Conservation (phyloP, 2,797 vertebrate species). For the Coregonus sp. region DNA sequence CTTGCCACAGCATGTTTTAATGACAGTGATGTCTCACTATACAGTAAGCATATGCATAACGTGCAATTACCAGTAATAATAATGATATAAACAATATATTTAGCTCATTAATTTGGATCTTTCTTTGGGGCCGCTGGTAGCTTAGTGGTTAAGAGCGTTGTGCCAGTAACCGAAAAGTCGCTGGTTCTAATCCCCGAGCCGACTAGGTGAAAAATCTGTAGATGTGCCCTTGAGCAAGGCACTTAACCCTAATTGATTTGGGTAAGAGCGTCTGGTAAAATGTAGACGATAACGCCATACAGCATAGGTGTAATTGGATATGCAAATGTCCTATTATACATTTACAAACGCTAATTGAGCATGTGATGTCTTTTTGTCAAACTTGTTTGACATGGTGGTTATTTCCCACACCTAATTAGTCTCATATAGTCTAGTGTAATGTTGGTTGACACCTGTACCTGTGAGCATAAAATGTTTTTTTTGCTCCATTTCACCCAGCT, state of each 20-base stretch:
- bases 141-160: too few species aligned
- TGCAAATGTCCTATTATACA: conserved; percentile 33
- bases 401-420: neutral
- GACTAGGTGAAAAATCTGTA: too few species aligned
- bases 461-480: neutral
- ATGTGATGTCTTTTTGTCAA: neutral
- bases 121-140: neutral
- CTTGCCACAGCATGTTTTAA: neutral
- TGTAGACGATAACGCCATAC: neutral
- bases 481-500: neutral
- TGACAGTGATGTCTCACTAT: neutral
- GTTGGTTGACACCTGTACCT: neutral
- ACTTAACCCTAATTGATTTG: too few species aligned
- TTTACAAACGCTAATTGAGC: neutral
- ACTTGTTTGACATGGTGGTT: too few species aligned
- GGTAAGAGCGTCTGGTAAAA: neutral
- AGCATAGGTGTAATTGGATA: conserved; percentile 4
- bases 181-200: too few species aligned
- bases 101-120: neutral
- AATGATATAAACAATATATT: neutral
- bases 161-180: too few species aligned
- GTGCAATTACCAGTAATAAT: neutral
- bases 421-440: neutral
- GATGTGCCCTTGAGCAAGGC: too few species aligned
- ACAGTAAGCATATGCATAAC: neutral